phyloP scores from a whole-genome alignment of 1,140 invertebrate species.

The Drosophila mojavensis region DNA sequence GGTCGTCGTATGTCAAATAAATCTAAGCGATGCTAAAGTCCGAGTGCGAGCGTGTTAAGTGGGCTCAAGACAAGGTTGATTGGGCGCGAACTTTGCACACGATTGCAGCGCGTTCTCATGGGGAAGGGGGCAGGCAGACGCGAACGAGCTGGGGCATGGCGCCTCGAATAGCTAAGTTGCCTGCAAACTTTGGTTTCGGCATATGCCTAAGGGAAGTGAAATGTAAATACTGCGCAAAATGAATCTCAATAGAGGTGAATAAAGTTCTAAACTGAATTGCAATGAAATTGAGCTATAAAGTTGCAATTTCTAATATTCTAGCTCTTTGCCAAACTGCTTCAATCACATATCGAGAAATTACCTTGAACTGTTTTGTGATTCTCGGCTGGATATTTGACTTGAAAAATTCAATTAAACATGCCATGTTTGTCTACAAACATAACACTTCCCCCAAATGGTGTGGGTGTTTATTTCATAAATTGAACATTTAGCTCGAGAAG shows the following conservation, averaged over 20 bases:
- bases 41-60: slow-evolving; percentile 74
- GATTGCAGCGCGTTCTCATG: slow-evolving; percentile 15
- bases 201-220: slow-evolving; percentile 19
- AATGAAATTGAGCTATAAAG: background rate
- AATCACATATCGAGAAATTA: no score
- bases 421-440: background rate
- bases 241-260: slow-evolving; percentile 10
- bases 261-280: background rate
- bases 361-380: no score
- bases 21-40: slow-evolving; percentile 56
- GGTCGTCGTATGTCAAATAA: slow-evolving; percentile 49
- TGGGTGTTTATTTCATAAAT: background rate
- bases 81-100: slow-evolving; percentile 66
- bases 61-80: slow-evolving; percentile 78
- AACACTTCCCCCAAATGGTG: background rate
- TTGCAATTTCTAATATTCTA: no score
- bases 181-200: background rate
- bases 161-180: background rate
- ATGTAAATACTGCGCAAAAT: slow-evolving; percentile 49
- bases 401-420: background rate
- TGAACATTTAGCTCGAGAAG: background rate
- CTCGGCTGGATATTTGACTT: background rate
- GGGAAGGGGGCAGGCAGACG: background rate
- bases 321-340: no score
- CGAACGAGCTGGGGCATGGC: background rate